Conservation (phyloP, 2,113 vertebrate species). For the Chrysochloris asiatica region DNA sequence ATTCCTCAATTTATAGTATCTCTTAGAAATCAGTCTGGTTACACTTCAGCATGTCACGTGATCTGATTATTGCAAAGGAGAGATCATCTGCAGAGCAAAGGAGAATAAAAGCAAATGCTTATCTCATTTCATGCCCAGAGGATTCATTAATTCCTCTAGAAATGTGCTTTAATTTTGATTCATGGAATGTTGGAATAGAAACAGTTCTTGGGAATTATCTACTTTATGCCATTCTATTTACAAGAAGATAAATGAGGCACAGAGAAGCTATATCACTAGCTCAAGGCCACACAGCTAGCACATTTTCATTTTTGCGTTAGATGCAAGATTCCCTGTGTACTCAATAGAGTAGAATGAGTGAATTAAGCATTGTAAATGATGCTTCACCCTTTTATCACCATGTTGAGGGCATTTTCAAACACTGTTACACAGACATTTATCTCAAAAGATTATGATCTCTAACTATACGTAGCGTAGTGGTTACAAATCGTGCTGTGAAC, state of each 20-base stretch:
- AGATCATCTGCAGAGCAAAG: background rate
- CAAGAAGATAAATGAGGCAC: background rate
- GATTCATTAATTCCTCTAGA: conserved; percentile 44
- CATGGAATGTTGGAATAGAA: background rate
- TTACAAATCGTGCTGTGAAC: too few relatives aligned
- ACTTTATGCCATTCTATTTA: background rate
- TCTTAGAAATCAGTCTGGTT: conserved; percentile 15
- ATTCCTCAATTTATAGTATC: conserved; percentile 54
- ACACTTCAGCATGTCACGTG: background rate
- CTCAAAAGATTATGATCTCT: background rate
- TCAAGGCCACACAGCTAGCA: background rate
- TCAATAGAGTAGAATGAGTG: background rate
- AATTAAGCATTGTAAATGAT: background rate
- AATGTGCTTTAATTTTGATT: conserved; percentile 34
- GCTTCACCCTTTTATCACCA: background rate
- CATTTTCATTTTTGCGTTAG: background rate
- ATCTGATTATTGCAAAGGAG: background rate
- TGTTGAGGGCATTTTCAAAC: background rate
- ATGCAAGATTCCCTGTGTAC: background rate
- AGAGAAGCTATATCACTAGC: background rate
- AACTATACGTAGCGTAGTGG: too few relatives aligned
- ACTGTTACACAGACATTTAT: background rate
- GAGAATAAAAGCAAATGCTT: conserved; percentile 44
- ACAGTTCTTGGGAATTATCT: background rate
- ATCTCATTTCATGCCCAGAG: conserved; percentile 40